Percentiles rank a stretch among this genome's conserved stretches.
Evolutionary conservation across 1,140 invertebrate genomes (phyloP).

Genomic region (Leptoteleia sp.): DNA sequence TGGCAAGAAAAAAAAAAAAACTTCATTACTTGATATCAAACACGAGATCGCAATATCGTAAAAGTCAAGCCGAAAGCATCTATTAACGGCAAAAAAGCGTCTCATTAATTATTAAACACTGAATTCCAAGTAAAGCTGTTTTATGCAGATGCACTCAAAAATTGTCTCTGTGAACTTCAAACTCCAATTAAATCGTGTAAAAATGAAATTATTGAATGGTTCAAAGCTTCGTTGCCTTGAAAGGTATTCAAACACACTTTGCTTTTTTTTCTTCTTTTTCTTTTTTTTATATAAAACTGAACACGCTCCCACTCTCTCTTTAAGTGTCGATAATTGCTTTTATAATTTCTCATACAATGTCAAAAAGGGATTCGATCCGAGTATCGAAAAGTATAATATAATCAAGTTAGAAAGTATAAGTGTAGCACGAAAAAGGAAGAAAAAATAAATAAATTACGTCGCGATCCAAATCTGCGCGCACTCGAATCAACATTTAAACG

Average conservation of each 20-base stretch:
- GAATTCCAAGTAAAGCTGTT: constrained; percentile 39
- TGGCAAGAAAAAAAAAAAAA: constrained; percentile 13
- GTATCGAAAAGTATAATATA: no score
- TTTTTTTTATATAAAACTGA: constrained; percentile 45
- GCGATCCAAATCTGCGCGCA: no score
- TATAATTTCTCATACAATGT: constrained; percentile 41
- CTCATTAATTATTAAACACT: constrained; percentile 52
- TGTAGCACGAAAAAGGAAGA: constrained; percentile 1
- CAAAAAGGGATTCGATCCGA: constrained; percentile 12
- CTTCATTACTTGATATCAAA: constrained; percentile 28
- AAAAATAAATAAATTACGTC: constrained; percentile 18
- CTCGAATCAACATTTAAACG: constrained; percentile 14
- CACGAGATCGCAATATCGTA: constrained; percentile 32
- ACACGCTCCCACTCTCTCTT: constrained; percentile 41
- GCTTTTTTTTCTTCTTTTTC: no score
- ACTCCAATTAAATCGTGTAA: constrained; percentile 58
- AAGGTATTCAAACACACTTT: constrained; percentile 43
- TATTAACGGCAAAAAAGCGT: constrained; percentile 32
- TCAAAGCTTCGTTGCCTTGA: constrained; percentile 49
- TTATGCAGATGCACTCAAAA: constrained; percentile 53
- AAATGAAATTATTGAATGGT: constrained; percentile 63
- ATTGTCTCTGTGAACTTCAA: constrained; percentile 38
- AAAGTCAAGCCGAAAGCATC: constrained; percentile 28
- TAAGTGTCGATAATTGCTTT: constrained; percentile 64
- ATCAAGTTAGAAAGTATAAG: not conserved